Evolutionary conservation across 1,140 invertebrate genomes (phyloP), one percentile per base, ranked within the genome.

Genomic region (Probaryconus sp.): DNA sequence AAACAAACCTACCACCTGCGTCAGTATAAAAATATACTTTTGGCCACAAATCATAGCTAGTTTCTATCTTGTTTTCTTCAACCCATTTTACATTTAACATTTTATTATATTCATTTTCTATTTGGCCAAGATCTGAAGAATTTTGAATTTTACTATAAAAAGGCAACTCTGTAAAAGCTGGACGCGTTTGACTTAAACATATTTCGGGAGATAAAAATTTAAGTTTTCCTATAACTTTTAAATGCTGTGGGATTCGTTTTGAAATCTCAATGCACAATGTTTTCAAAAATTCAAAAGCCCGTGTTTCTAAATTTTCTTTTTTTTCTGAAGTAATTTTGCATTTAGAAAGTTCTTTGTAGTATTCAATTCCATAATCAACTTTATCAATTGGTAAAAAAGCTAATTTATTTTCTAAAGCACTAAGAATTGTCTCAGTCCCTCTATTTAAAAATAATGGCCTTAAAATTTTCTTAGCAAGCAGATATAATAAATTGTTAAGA

Each of bases 21-120:
- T 78, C 64, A 14, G 33, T 72, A 18, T 64, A 61, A 11, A 31
- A 43, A 18, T 64, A 74, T 1, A 75, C 67, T 4, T 11, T 31
- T n/a, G 72, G 53, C 75, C 77, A 79, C 28, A 81, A 77, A 6
- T 55, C 38, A 30, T 37, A 37, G 18, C 47, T 71, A 7, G 43
- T 47, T 47, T 40, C 13, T 5, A 50, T 17, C 4, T 33, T n/a
- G 7, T 6, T 9, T 10, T 24, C 10, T 33, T 65, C 17, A 9
- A 18, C 0, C 53, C 67, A 77, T 13, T 77, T 50, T 2, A 75
- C 58, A 6, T 51, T 14, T 3, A 40, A 0, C 3, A 79, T 31
- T 24, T 77, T 79, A n/a, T 64, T 38, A 14, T 55, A 79, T n/a
- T 77, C 61, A 40, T 40, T 72, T 33, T 77, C 61, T 11, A 70